Percentiles rank a stretch among this genome's conserved stretches.
Conservation (phyloP, 2,888 invertebrate species). For the Aspidapion aeneum region DNA sequence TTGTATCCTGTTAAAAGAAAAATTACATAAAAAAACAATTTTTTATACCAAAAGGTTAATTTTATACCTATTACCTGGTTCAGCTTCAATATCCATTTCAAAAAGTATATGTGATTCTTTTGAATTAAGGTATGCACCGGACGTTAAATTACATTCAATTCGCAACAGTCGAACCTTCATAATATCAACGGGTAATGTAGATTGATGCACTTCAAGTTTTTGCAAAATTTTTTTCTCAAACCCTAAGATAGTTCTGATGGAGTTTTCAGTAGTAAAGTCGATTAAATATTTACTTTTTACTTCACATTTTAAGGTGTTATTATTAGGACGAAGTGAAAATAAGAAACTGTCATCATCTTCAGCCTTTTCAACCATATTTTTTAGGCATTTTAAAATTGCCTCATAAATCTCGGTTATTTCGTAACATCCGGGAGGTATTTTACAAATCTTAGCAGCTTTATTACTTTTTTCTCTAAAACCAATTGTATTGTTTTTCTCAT, state of each 20-base stretch:
- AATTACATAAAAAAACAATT: too few species aligned
- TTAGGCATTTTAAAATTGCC: too few species aligned
- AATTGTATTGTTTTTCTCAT: slow-evolving; percentile 4
- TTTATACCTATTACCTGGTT: too few species aligned
- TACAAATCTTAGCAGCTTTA: neutral
- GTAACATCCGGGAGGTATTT: slow-evolving; percentile 2
- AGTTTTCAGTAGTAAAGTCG: slow-evolving; percentile 3
- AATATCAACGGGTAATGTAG: slow-evolving; percentile 8
- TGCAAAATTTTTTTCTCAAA: too few species aligned
- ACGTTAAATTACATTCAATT: slow-evolving; percentile 10
- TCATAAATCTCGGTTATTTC: too few species aligned
- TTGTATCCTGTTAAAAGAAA: too few species aligned
- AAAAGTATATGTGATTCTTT: slow-evolving; percentile 9
- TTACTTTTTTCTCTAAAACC: neutral
- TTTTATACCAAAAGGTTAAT: too few species aligned
- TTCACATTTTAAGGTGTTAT: slow-evolving; percentile 13
- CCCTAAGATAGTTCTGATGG: neutral
- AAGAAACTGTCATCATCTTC: neutral
- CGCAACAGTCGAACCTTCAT: slow-evolving; percentile 14
- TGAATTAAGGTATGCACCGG: slow-evolving; percentile 12
- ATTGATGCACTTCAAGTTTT: too few species aligned
- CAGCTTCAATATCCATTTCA: slow-evolving; percentile 18
- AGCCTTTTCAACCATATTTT: neutral
- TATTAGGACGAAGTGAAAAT: slow-evolving; percentile 2
- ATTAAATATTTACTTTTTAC: neutral